Base-by-base conservation (phyloP, 2,888 invertebrate species). In the Rhagophthalmus giganteus region DNA sequence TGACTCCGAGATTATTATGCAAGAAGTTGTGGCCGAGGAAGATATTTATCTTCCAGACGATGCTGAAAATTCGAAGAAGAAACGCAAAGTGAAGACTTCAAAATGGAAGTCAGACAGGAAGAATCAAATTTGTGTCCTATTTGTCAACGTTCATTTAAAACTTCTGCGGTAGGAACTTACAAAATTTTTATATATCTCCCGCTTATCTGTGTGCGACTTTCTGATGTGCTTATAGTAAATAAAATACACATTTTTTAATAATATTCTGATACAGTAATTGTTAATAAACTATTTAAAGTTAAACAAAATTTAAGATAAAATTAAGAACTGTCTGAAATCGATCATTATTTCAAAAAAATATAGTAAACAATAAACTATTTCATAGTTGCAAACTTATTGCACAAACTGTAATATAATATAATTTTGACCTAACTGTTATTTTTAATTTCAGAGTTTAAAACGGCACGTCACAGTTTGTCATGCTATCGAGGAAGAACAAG, bases 381-480 rank as follows among this genome's bases (percentile, higher is more conserved):
- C n/a, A n/a, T n/a, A n/a, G n/a, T n/a, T n/a, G n/a, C n/a, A n/a
- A n/a, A n/a, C n/a, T n/a, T n/a, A n/a, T n/a, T n/a, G n/a, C n/a
- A n/a, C n/a, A n/a, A n/a, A n/a, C n/a, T n/a, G n/a, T n/a, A 20
- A 45, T 15, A 13, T 26, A n/a, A 9, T 33, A 10, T 40, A 1
- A 45, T 15, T 39, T 16, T 13, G 15, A 5, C 2, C 13, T 25
- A 24, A n/a, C n/a, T 25, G 2, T 26, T 13, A 26, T 13, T 52
- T 47, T 55, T 54, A 8, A 38, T 65, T 64, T 15, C 50, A 76
- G 75, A 74, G 73, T 28, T 67, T 75, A 24, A 75, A 74, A 56
- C 60, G 75, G 25, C 76, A 76, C 45, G 67, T 74, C 10, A 71
- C 71, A 9, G 69, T 72, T 3, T 66, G 64, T 40, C 72, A 63